Evolutionary conservation across 2,113 vertebrate genomes (phyloP).

Genomic region (Lophius piscatorius): DNA sequence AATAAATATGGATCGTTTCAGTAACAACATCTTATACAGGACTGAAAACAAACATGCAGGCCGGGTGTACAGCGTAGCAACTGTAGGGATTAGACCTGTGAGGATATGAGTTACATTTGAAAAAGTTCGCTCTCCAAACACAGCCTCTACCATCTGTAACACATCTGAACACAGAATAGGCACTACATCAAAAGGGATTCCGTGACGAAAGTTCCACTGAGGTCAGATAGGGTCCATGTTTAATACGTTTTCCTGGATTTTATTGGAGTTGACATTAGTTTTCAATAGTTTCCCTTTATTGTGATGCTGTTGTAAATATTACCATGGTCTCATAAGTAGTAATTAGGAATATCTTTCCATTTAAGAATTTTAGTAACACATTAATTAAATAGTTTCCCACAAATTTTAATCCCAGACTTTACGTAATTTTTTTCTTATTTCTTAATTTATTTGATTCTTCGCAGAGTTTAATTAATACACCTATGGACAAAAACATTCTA

Average conservation of each 20-base stretch:
- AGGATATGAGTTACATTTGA: background rate
- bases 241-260: slow-evolving; percentile 32
- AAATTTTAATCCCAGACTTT: too few relatives aligned
- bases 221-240: slow-evolving; percentile 17
- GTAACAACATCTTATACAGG: slow-evolving; percentile 6
- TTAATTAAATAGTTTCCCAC: too few relatives aligned
- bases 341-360: slow-evolving; percentile 38
- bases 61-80: background rate
- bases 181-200: background rate
- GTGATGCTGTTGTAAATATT: slow-evolving; percentile 27
- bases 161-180: slow-evolving; percentile 2
- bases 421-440: too few relatives aligned
- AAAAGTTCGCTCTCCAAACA: background rate
- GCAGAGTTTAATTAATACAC: too few relatives aligned
- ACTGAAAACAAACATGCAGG: background rate
- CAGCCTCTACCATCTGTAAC: slow-evolving; percentile 1
- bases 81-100: background rate
- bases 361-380: too few relatives aligned
- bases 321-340: slow-evolving; percentile 29
- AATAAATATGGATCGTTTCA: slow-evolving; percentile 31
- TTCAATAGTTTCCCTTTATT: slow-evolving; percentile 14
- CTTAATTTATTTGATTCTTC: too few relatives aligned
- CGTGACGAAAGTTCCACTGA: slow-evolving; percentile 26
- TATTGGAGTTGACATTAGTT: slow-evolving; percentile 38
- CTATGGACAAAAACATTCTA: too few relatives aligned